These are phyloP conservation scores for Thermophis baileyi DNA, from an alignment of 2,113 vertebrate genomes.

Conservation along the genomic window DNA sequence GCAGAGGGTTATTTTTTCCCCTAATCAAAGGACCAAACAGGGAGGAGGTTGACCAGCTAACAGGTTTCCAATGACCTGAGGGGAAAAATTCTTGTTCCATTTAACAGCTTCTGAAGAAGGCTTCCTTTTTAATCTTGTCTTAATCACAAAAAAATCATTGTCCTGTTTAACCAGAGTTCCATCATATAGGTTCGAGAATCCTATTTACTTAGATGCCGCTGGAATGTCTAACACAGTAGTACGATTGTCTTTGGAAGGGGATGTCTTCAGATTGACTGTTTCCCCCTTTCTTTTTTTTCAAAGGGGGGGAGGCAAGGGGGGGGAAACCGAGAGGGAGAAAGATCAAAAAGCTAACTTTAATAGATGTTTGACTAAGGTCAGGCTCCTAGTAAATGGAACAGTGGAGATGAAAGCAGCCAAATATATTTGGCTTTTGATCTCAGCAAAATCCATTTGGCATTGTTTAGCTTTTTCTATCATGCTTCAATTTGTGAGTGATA, in stretches of 20 bases:
- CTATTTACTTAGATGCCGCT: slow-evolving; percentile 73
- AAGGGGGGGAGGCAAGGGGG: neutral
- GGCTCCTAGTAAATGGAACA: slow-evolving; percentile 79
- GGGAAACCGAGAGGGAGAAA: slow-evolving; percentile 38
- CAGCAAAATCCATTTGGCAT: slow-evolving; percentile 71
- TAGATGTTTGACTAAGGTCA: slow-evolving; percentile 83
- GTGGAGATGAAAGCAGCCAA: slow-evolving; percentile 80
- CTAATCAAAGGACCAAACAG: slow-evolving; percentile 62
- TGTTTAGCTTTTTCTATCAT: slow-evolving; percentile 77
- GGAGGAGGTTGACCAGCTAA: slow-evolving; percentile 60
- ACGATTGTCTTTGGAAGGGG: slow-evolving; percentile 71
- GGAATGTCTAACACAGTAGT: slow-evolving; percentile 72
- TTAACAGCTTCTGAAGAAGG: slow-evolving; percentile 72
- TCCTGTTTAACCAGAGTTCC: slow-evolving; percentile 68
- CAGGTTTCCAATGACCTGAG: slow-evolving; percentile 60
- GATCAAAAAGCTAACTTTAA: slow-evolving; percentile 79
- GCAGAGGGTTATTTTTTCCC: neutral
- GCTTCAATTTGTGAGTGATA: slow-evolving; percentile 65
- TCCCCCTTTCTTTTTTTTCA: neutral
- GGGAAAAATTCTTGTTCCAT: slow-evolving; percentile 58
- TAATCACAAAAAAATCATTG: slow-evolving; percentile 72
- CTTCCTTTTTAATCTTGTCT: slow-evolving; percentile 72
- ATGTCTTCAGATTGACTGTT: slow-evolving; percentile 67
- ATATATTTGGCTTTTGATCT: slow-evolving; percentile 76
- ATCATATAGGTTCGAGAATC: slow-evolving; percentile 73